Base-by-base conservation (phyloP, 2,113 vertebrate genomes). In the Corythoichthys haematopterus region DNA sequence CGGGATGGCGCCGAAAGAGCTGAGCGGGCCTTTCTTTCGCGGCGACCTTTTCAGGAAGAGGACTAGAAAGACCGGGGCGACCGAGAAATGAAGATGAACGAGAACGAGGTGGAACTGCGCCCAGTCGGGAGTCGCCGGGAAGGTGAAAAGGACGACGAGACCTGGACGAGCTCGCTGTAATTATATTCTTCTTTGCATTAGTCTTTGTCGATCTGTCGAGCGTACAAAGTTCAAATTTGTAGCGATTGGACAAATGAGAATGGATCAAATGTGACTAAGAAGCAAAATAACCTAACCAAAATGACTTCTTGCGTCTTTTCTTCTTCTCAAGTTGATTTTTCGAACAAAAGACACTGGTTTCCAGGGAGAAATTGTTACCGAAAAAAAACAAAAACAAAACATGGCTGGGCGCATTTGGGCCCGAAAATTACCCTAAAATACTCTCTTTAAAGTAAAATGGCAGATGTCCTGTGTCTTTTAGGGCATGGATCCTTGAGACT, bases 21-120 rank as follows among this genome's bases (percentile, higher is more conserved):
- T 84, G 80, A 86, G 55, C 77, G 62, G 75, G 72, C 74, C 71
- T 73, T 86, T 69, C 72, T 70, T 76, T 76, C 66, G 73, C 73
- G 81, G 85, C 74, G 77, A 85, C 59, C 72, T 75, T 78, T 74
- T 65, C 72, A 70, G 47, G 57, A 69, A 12, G 73, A 66, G 16
- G 43, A 46, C 37, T 57, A 36, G 71, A 65, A 69, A 72, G 73
- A 66, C 65, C 4, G 7, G n/a, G 7, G 8, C n/a, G 3, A 28
- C 7, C 35, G 53, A 10, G 11, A 66, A 68, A 53, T 65, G 37
- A 33, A 13, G 59, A 45, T 13, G 28, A 56, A 56, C 53, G 35
- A 56, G 11, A 28, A 55, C 8, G 20, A 55, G 20, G n/a, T 33
- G 20, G 52, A 55, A 55, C 4, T 1, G 52, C 4, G 20, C 11